Conservation (phyloP, 2,113 vertebrate genomes). For the Todiramphus chloris region DNA sequence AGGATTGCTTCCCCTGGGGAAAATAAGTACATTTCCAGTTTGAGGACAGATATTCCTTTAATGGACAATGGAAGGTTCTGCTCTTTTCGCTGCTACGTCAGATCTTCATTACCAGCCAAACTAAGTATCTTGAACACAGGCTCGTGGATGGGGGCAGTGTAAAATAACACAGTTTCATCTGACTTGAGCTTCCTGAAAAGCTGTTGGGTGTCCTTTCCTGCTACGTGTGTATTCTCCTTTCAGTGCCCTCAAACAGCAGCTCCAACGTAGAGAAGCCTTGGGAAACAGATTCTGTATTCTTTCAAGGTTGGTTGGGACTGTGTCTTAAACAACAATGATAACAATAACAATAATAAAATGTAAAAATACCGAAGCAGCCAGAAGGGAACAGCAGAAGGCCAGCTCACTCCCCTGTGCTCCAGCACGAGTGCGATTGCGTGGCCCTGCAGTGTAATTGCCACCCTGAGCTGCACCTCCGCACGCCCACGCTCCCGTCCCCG, state of each 20-base stretch:
- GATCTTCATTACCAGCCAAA: neutral
- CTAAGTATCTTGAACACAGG: neutral
- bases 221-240: neutral
- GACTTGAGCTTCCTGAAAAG: neutral
- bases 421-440: neutral
- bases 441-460: neutral
- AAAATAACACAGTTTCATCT: neutral
- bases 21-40: neutral
- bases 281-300: neutral
- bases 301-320: neutral
- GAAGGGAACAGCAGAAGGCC: neutral
- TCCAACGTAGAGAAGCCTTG: neutral
- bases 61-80: neutral
- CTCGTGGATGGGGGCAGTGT: neutral
- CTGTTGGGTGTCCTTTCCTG: neutral
- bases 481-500: neutral
- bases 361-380: neutral
- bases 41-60: neutral
- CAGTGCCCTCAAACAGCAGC: neutral
- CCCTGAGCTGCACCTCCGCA: slow-evolving; percentile 14
- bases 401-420: neutral
- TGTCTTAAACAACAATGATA: neutral
- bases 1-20: neutral
- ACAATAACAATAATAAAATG: neutral
- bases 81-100: neutral